Conservation (phyloP, 2,797 vertebrate species). For the Mastacembelus armatus region DNA sequence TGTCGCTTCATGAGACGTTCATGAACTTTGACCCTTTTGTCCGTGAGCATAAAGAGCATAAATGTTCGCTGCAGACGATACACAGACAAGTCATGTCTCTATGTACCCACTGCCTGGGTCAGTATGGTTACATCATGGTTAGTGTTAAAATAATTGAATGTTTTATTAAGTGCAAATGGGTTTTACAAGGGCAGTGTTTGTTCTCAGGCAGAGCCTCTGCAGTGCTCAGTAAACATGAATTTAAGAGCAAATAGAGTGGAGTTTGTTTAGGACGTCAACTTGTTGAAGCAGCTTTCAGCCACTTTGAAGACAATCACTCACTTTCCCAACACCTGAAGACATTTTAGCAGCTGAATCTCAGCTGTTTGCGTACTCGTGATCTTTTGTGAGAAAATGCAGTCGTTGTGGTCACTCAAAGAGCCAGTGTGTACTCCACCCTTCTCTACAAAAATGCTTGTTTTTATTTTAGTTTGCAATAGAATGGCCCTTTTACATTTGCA, state of each 20-base stretch:
- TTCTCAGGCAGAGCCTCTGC: neutral
- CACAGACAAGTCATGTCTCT: slow-evolving; percentile 31
- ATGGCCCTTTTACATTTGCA: neutral
- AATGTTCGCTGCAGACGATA: slow-evolving; percentile 9
- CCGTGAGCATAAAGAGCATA: slow-evolving; percentile 18
- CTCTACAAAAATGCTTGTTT: slow-evolving; percentile 10
- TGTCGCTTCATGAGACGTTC: slow-evolving; percentile 65
- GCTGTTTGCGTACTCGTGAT: slow-evolving; percentile 23
- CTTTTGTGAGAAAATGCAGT: slow-evolving; percentile 42
- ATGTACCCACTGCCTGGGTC: slow-evolving; percentile 37
- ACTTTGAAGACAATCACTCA: slow-evolving; percentile 23
- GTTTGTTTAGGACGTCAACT: slow-evolving; percentile 38
- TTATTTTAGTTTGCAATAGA: slow-evolving; percentile 6
- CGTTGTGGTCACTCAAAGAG: slow-evolving; percentile 21
- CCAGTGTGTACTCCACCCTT: slow-evolving; percentile 6
- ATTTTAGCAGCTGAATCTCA: neutral
- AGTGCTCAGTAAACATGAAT: slow-evolving; percentile 9
- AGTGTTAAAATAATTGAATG: slow-evolving; percentile 28
- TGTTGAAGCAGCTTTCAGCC: slow-evolving; percentile 9
- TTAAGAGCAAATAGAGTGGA: slow-evolving; percentile 21
- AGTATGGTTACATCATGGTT: slow-evolving; percentile 21
- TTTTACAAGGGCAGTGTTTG: slow-evolving; percentile 10
- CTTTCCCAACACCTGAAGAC: slow-evolving; percentile 24
- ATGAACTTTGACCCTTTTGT: slow-evolving; percentile 62
- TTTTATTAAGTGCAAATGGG: neutral